Evolutionary conservation across 2,797 vertebrate genomes (phyloP).

Genomic region (Tapera naevia): DNA sequence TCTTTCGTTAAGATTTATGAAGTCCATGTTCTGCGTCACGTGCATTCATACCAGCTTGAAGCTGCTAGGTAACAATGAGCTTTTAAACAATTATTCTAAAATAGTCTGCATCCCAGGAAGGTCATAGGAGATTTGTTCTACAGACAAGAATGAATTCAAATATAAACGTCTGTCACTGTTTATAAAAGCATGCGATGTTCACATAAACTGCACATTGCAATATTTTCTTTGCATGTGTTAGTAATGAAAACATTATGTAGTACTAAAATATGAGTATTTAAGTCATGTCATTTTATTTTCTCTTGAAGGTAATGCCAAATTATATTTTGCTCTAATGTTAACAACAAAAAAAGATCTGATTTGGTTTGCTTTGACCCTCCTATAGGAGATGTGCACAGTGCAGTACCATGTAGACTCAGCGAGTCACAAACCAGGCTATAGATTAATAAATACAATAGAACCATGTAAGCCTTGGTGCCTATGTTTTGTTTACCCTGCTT

Average conservation of each 20-base stretch:
- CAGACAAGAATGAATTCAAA: slow-evolving; percentile 31
- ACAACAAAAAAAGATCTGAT: background rate
- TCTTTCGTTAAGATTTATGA: background rate
- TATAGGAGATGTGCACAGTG: background rate
- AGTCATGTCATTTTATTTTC: background rate
- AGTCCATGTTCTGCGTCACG: background rate
- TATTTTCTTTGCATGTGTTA: slow-evolving; percentile 56
- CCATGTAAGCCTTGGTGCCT: background rate
- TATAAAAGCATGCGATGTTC: slow-evolving; percentile 30
- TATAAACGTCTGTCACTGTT: background rate
- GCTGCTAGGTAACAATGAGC: background rate
- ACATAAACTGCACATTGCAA: background rate
- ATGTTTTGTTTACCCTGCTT: background rate
- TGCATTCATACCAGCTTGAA: background rate
- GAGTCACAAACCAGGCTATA: background rate
- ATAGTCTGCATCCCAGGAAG: slow-evolving; percentile 15
- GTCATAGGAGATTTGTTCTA: slow-evolving; percentile 23
- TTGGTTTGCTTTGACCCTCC: background rate
- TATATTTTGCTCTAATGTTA: background rate
- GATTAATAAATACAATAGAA: background rate
- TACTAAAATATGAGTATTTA: slow-evolving; percentile 35
- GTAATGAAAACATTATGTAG: slow-evolving; percentile 20
- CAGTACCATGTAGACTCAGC: background rate
- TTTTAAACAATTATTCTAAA: slow-evolving; percentile 1
- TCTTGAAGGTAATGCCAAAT: background rate